These are phyloP conservation scores for Olivierus martensii DNA, from an alignment of 1,140 invertebrate genomes.

Conservation along the genomic window DNA sequence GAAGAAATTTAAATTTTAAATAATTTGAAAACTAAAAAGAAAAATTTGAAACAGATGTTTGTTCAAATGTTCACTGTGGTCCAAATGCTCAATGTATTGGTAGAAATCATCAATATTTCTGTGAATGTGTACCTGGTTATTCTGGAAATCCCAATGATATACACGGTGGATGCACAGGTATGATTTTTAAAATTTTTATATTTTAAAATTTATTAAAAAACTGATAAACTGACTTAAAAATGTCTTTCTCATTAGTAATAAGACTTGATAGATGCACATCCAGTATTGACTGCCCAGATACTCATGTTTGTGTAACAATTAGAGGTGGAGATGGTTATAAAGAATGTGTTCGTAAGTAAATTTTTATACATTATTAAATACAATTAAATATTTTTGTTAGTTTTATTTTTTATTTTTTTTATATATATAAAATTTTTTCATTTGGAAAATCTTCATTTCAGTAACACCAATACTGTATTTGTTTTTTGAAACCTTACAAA, in stretches of 20 bases:
- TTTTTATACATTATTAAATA: no score
- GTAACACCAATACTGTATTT: no score
- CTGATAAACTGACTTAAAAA: no score
- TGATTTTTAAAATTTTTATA: no score
- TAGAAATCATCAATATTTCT: constrained; percentile 64
- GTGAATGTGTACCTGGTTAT: constrained; percentile 65
- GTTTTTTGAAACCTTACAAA: no score
- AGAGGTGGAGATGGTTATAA: not conserved
- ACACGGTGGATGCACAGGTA: constrained; percentile 16
- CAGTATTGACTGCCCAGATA: constrained; percentile 50
- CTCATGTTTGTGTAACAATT: constrained; percentile 33
- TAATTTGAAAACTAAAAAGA: no score
- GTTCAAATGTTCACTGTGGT: constrained; percentile 71
- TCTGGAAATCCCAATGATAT: constrained; percentile 22
- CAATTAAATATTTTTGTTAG: no score
- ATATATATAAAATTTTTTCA: no score
- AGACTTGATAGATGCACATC: constrained; percentile 37
- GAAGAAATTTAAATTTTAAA: not conserved
- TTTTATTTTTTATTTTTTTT: no score
- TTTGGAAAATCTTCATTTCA: no score
- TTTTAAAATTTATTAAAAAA: no score
- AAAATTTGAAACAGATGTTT: constrained; percentile 33
- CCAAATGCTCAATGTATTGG: constrained; percentile 73
- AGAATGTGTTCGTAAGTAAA: no score
- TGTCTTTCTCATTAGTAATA: not conserved